A percentile compares a stretch with the other conserved stretches of the same genome.
These are phyloP conservation scores for Macrobrachium rosenbergii DNA, from an alignment of 1,140 invertebrate species.

Conservation along the genomic window DNA sequence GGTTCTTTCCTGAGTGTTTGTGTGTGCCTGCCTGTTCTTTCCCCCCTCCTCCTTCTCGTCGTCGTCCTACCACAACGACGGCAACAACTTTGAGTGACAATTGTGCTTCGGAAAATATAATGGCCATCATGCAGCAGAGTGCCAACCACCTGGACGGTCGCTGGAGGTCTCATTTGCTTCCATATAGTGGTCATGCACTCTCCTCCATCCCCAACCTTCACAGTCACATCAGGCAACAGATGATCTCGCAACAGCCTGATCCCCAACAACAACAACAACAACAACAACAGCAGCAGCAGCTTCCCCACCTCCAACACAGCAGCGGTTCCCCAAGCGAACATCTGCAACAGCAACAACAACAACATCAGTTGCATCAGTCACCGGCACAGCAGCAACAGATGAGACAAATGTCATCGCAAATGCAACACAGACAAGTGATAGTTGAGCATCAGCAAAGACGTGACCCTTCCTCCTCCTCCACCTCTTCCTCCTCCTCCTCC, in stretches of 20 bases:
- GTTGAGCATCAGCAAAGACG: not conserved
- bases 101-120: conserved; percentile 5
- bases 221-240: conserved; percentile 19
- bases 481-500: too few species aligned
- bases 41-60: too few species aligned
- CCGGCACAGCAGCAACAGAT: not conserved
- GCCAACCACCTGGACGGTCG: conserved; percentile 20
- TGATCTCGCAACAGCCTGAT: not conserved
- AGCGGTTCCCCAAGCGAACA: too few species aligned
- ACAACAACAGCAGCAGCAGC: not conserved
- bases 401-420: too few species aligned
- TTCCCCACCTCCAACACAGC: not conserved
- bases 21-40: too few species aligned
- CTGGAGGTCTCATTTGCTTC: conserved; percentile 15
- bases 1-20: too few species aligned
- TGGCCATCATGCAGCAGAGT: conserved; percentile 31
- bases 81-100: not conserved
- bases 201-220: conserved; percentile 2
- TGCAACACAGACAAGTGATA: conserved; percentile 8
- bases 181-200: conserved; percentile 12
- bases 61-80: not conserved
- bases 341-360: not conserved
- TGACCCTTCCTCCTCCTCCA: not conserved
- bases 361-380: not conserved
- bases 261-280: not conserved